These are phyloP conservation scores for Trissolcus basalis DNA, from an alignment of 1,140 invertebrate species.

Conservation along the genomic window DNA sequence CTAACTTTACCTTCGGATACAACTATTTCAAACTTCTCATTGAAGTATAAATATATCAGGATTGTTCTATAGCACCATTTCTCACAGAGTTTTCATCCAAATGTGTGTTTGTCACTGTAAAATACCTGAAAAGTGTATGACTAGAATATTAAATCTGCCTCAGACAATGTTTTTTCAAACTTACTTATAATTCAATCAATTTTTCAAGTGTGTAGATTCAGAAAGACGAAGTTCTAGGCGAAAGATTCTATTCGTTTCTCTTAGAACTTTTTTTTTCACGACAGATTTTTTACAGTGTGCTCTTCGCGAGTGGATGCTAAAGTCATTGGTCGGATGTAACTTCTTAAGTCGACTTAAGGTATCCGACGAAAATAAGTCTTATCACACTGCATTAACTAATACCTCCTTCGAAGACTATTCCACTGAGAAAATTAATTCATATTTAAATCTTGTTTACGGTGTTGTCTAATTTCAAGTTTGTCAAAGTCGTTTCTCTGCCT, in stretches of 20 bases:
- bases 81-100: constrained; percentile 13
- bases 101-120: too few species aligned
- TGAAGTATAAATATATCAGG: constrained; percentile 43
- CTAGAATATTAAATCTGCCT: too few species aligned
- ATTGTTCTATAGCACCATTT: constrained; percentile 31
- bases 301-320: constrained; percentile 31
- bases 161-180: too few species aligned
- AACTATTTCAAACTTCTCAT: constrained; percentile 27
- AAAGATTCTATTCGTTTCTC: too few species aligned
- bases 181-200: not conserved
- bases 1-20: constrained; percentile 19
- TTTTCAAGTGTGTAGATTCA: not conserved
- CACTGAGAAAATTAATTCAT: not conserved
- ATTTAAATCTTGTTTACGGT: too few species aligned
- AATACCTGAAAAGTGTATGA: too few species aligned
- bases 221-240: too few species aligned
- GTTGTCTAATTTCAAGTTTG: too few species aligned
- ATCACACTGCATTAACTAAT: constrained; percentile 19
- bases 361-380: constrained; percentile 38
- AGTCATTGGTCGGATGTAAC: constrained; percentile 43
- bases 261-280: too few species aligned
- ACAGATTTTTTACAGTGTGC: not conserved
- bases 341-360: constrained; percentile 55
- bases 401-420: not conserved
- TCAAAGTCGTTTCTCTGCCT: too few species aligned